These are phyloP conservation scores for Vanessa atalanta DNA, from an alignment of 1,140 invertebrate species.

Conservation along the genomic window DNA sequence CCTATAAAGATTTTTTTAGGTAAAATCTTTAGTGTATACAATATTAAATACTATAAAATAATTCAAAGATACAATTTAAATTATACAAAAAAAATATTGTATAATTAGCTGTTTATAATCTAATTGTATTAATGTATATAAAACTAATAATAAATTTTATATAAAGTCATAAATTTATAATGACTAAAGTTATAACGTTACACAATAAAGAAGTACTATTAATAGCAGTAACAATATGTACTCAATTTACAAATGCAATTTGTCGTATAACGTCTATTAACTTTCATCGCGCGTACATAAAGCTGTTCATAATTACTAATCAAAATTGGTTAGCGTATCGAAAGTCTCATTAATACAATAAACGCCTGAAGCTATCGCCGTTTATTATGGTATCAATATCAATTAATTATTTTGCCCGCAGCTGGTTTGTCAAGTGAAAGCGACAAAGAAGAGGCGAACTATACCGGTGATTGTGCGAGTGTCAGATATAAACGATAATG, in stretches of 20 bases:
- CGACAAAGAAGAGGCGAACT: conserved; percentile 87
- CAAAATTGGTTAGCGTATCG: conserved; percentile 34
- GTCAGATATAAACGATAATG: conserved; percentile 95
- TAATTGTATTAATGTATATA: no score
- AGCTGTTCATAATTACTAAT: conserved; percentile 33
- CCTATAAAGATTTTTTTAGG: no score
- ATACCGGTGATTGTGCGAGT: conserved; percentile 94
- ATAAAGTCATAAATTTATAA: no score
- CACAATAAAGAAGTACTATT: neutral
- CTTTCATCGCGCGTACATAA: conserved; percentile 22
- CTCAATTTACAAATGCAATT: conserved; percentile 26
- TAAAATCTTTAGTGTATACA: no score
- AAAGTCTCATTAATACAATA: conserved; percentile 34
- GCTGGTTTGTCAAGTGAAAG: conserved; percentile 89
- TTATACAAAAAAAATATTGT: neutral
- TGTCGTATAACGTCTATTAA: conserved; percentile 33
- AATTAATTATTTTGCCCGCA: conserved; percentile 72
- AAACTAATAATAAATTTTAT: no score
- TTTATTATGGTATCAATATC: conserved; percentile 43
- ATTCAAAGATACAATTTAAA: neutral
- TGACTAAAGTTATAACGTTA: no score
- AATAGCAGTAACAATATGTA: neutral
- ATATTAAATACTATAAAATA: no score
- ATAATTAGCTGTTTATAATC: neutral
- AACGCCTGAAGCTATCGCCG: conserved; percentile 35